Base-by-base conservation (phyloP, 2,113 vertebrate species). In the Esox niger region DNA sequence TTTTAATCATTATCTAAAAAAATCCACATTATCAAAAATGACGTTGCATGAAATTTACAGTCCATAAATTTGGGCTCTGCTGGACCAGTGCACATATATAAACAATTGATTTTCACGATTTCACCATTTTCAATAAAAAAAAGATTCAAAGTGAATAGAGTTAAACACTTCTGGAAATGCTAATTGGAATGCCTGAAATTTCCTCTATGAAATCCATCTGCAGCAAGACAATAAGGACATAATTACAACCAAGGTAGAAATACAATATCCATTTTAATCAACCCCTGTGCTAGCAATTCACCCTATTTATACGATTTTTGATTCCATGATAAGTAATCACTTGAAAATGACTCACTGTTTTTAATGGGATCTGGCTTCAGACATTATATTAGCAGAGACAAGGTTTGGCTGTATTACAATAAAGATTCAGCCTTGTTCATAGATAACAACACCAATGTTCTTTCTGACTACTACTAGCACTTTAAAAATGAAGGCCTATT, bases 291-390 rank as follows among this genome's bases (percentile, higher is more conserved):
- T 90, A 88, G 87, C 90, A 87, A 91, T 90, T 91, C 90, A 92
- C 90, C 90, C 90, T 88, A 90, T 92, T 93, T 91, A 91, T 91
- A 88, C 91, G 74, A 84, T 86, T 91, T 91, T 88, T 90, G 89
- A 91, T 92, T 93, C 88, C 76, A 79, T 90, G 90, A 90, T 90
- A 90, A 90, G 91, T 93, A 93, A 93, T 93, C 91, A 93, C 91
- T 91, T 91, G 91, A 92, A 92, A 92, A 91, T 93, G 88, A 91
- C 63, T 74, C 78, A 81, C 70, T 68, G 84, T 88, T 89, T 86
- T 78, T 91, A 91, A 91, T 91, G 87, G 87, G 76, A 75, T 84
- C 86, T 61, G 64, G 82, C 82, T 82, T 90, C 75, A 71, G 79
- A 87, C 77, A 87, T 76, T 85, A 81, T 86, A 88, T 88, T 87